phyloP scores from a whole-genome alignment of 2,113 vertebrate genomes.

The Ictalurus furcatus region DNA sequence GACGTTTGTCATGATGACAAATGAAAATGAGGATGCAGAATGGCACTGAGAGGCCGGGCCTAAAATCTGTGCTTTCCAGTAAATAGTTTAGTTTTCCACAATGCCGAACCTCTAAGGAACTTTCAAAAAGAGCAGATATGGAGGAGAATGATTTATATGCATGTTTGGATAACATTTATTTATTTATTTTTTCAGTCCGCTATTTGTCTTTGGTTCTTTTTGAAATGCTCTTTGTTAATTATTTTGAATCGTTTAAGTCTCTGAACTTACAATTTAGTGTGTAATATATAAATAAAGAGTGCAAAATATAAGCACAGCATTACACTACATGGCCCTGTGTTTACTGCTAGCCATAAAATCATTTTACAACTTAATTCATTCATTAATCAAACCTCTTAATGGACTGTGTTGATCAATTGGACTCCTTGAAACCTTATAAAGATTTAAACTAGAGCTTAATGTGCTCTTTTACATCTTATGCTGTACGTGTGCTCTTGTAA shows the following conservation, averaged over 20 bases:
- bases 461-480: not conserved
- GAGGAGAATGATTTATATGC: not conserved
- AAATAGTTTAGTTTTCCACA: constrained; percentile 43
- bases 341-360: not conserved
- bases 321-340: not conserved
- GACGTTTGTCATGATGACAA: constrained; percentile 53
- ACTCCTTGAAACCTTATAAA: not conserved
- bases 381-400: no score
- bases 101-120: constrained; percentile 32
- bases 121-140: not conserved
- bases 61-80: constrained; percentile 52
- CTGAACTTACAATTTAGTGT: not conserved
- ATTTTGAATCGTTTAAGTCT: not conserved
- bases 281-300: not conserved
- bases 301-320: not conserved
- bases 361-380: not conserved
- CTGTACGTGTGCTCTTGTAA: no score
- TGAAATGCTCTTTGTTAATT: constrained; percentile 13
- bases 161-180: constrained; percentile 50
- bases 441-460: not conserved
- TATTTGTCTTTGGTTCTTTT: constrained; percentile 32
- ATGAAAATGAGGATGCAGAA: constrained; percentile 39
- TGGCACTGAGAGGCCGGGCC: constrained; percentile 33
- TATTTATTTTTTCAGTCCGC: not conserved
- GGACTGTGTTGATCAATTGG: not conserved